phyloP scores from a whole-genome alignment of 2,888 invertebrate genomes.

The Camponotus fellah region DNA sequence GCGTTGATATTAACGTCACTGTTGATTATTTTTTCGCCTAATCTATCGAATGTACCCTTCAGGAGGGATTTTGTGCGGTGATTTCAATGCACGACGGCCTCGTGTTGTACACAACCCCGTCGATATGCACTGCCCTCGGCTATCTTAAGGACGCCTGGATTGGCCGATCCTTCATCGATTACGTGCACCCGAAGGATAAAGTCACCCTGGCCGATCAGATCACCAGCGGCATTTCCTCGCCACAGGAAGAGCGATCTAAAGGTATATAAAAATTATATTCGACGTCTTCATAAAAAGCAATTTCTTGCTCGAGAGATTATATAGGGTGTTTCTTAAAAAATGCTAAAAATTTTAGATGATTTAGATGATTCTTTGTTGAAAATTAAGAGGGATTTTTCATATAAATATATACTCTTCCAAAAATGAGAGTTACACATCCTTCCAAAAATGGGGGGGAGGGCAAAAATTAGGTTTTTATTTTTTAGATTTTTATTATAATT shows the following conservation, averaged over 20 bases:
- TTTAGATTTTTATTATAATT: too few relatives aligned
- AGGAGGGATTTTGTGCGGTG: constrained; percentile 93
- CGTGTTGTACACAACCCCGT: constrained; percentile 92
- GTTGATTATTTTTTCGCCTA: not conserved
- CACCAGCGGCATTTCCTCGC: constrained; percentile 89
- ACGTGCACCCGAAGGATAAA: constrained; percentile 92
- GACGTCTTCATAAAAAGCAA: not conserved
- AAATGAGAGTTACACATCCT: too few relatives aligned
- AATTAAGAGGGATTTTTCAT: too few relatives aligned
- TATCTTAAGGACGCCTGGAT: constrained; percentile 95
- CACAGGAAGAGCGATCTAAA: constrained; percentile 86
- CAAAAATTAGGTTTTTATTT: too few relatives aligned
- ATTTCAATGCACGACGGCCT: constrained; percentile 95
- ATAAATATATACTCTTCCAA: too few relatives aligned
- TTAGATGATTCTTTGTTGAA: too few relatives aligned
- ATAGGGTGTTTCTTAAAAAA: not conserved
- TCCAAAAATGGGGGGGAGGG: too few relatives aligned
- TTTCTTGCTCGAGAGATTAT: not conserved
- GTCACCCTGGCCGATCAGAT: constrained; percentile 92
- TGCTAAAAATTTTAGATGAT: too few relatives aligned
- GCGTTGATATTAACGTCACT: not conserved
- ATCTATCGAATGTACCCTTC: constrained; percentile 39
- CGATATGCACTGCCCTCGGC: constrained; percentile 90
- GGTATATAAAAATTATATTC: constrained; percentile 64
- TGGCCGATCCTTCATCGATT: constrained; percentile 95